Conservation (phyloP, 2,797 vertebrate genomes). For the Melanotaenia boesemani region DNA sequence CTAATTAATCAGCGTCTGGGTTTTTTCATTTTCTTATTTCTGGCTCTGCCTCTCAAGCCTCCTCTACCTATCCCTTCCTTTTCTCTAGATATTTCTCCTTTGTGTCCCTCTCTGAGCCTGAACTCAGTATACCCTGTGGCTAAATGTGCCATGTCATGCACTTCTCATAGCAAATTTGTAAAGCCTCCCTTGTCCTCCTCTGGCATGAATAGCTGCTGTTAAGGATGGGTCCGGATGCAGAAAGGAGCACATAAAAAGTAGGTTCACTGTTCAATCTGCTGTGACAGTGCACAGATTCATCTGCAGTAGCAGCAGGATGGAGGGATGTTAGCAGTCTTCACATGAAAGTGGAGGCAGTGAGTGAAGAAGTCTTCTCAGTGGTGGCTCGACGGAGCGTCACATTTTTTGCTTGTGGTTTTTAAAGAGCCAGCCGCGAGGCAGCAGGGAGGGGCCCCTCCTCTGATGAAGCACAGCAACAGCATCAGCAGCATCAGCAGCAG, state of each 20-base stretch:
- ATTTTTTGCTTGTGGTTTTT: constrained; percentile 52
- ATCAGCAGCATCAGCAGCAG: constrained; percentile 25
- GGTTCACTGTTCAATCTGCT: constrained; percentile 18
- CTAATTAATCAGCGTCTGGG: constrained; percentile 79
- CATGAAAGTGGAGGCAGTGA: constrained; percentile 22
- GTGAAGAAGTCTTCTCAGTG: constrained; percentile 31
- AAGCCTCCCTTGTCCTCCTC: constrained; percentile 34
- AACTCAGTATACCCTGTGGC: background rate
- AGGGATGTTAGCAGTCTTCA: constrained; percentile 28
- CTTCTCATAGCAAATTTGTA: constrained; percentile 17
- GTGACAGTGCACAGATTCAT: constrained; percentile 29
- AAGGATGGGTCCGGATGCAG: background rate
- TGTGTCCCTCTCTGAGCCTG: constrained; percentile 25
- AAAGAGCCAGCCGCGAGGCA: constrained; percentile 66
- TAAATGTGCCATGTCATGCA: constrained; percentile 44
- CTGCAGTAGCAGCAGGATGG: constrained; percentile 41
- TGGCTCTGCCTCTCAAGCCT: constrained; percentile 20
- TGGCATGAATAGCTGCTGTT: constrained; percentile 10
- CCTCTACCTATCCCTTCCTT: constrained; percentile 14
- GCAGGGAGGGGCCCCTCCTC: constrained; percentile 74
- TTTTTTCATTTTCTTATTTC: constrained; percentile 5
- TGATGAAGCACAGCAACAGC: constrained; percentile 52
- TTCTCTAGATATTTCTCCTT: constrained; percentile 10
- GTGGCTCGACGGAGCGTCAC: constrained; percentile 42
- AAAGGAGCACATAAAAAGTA: background rate